Evolutionary conservation across 2,797 vertebrate species (phyloP).

Genomic region (Hirundo rustica): DNA sequence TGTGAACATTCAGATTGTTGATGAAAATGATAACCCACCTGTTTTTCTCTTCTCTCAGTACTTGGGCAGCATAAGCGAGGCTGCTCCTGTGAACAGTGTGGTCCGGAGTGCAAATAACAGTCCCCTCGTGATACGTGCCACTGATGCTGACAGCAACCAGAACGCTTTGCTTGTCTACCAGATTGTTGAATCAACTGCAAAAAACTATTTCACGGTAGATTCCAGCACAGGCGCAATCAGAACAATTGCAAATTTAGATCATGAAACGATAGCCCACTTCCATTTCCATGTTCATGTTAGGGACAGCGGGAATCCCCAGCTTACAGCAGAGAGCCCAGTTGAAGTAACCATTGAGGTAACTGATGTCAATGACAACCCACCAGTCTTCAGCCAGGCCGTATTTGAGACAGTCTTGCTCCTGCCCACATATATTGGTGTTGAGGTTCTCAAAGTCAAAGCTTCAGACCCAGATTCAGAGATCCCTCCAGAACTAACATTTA

Average conservation of each 20-base stretch:
- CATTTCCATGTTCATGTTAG: constrained; percentile 93
- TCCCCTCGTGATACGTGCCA: constrained; percentile 91
- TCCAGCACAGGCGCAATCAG: constrained; percentile 94
- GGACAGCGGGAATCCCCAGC: constrained; percentile 90
- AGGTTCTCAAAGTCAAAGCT: constrained; percentile 89
- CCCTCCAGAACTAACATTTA: constrained; percentile 86
- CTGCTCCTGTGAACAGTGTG: constrained; percentile 89
- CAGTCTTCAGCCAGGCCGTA: constrained; percentile 86
- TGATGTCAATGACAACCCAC: constrained; percentile 95
- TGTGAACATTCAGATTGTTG: constrained; percentile 86
- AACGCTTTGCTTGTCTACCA: constrained; percentile 94
- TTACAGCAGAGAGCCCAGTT: constrained; percentile 91
- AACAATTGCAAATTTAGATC: constrained; percentile 92
- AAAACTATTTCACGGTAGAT: constrained; percentile 93
- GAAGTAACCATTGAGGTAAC: constrained; percentile 92
- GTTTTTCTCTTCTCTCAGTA: constrained; percentile 90
- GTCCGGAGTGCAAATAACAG: constrained; percentile 83
- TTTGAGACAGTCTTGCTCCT: constrained; percentile 91
- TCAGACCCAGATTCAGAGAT: constrained; percentile 89
- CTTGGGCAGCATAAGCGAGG: constrained; percentile 89
- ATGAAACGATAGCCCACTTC: constrained; percentile 88
- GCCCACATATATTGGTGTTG: constrained; percentile 93
- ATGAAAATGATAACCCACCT: constrained; percentile 94
- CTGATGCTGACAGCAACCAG: constrained; percentile 90
- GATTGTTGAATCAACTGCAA: constrained; percentile 94